phyloP scores from a whole-genome alignment of 2,113 vertebrate genomes.

The Arizona elegans region DNA sequence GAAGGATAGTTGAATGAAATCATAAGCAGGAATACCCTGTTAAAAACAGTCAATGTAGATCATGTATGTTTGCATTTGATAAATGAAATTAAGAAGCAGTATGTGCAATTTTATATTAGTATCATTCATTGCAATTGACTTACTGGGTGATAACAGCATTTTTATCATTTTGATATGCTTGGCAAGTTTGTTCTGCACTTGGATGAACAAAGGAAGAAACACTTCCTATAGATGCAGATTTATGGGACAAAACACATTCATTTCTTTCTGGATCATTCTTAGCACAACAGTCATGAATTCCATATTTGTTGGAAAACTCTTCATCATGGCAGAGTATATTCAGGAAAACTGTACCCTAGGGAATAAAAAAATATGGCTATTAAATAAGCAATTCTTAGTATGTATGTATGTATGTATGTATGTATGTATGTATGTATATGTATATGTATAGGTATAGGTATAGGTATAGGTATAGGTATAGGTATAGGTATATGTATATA shows the following conservation, averaged over 20 bases:
- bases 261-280: background rate
- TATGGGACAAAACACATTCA: background rate
- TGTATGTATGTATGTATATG: too few species aligned
- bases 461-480: too few species aligned
- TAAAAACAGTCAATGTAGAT: background rate
- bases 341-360: background rate
- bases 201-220: background rate
- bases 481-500: too few species aligned
- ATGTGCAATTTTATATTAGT: background rate
- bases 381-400: background rate
- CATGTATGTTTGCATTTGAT: background rate
- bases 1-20: background rate
- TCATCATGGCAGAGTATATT: background rate
- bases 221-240: background rate
- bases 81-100: background rate
- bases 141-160: background rate
- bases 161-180: background rate
- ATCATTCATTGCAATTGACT: background rate
- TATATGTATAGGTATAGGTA: too few species aligned
- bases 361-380: background rate
- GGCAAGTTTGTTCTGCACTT: background rate
- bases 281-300: background rate
- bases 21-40: background rate
- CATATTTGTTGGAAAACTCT: background rate
- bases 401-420: too few species aligned